These are phyloP conservation scores for Tonatia bakeri DNA, from an alignment of 2,113 vertebrate genomes.

Conservation along the genomic window DNA sequence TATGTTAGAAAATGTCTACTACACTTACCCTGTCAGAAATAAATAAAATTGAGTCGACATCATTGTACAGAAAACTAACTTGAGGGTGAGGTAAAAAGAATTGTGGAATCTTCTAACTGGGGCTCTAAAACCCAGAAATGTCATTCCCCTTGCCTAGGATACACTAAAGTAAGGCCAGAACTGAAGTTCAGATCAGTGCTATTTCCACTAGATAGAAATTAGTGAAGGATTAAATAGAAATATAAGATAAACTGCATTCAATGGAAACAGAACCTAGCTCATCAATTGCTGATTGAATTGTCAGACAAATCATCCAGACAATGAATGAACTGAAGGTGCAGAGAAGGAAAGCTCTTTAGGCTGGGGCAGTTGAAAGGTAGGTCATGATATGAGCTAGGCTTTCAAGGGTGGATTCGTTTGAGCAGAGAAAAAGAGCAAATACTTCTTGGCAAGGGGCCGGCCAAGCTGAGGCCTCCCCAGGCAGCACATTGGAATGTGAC, in stretches of 20 bases:
- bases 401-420: background rate
- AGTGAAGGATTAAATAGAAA: conserved; percentile 52
- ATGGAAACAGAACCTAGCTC: background rate
- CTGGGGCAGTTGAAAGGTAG: background rate
- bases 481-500: background rate
- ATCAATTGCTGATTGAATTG: conserved; percentile 36
- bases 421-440: background rate
- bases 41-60: background rate
- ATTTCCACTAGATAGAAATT: conserved; percentile 22
- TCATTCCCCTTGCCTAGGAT: background rate
- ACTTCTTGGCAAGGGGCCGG: background rate
- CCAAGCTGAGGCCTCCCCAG: background rate
- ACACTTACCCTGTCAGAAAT: background rate
- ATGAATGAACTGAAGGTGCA: conserved; percentile 23
- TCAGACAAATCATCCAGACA: conserved; percentile 54
- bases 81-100: background rate
- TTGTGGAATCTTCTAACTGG: background rate
- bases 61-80: background rate
- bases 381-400: background rate
- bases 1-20: background rate
- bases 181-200: background rate
- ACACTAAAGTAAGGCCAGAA: background rate
- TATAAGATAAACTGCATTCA: conserved; percentile 48
- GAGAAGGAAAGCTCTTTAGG: background rate
- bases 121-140: background rate